Evolutionary conservation across 2,797 vertebrate genomes (phyloP), one percentile per base, ranked within the genome.

Genomic region (Lepilemur septentrionalis): DNA sequence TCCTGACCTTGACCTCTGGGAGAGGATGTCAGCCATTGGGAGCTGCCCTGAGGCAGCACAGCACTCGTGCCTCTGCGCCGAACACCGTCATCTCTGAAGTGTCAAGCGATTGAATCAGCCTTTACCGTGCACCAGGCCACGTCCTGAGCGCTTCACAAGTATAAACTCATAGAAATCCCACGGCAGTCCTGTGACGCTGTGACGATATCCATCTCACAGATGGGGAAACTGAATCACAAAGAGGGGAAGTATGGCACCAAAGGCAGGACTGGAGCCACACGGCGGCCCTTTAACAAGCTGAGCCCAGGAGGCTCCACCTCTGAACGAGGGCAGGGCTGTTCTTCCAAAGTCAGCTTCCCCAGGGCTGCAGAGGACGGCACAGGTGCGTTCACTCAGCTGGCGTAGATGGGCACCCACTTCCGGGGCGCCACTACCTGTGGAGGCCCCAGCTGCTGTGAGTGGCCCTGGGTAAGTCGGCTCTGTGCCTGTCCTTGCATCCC

Each of bases 171-270:
- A 38, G 79, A 91, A 89, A 70, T 30, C 20, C 32, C 57, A 7
- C 0, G 12, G 73, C 11, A 35, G 43, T 7, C 57, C n/a, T 7
- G 0, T 0, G 11, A 63, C 4, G 32, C 22, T 13, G 25, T 18
- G 15, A 38, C 15, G 43, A 8, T 13, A n/a, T 73, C 89, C 35
- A 32, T 57, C 20, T 80, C 69, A 30, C 28, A 41, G 73, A 52
- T 12, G 30, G 69, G 28, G 32, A 95, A 78, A 72, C 67, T 7
- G 81, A 85, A 28, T 83, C 85, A 85, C 38, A 22, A 15, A 85
- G 30, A 20, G 48, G 28, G 22, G 7, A 67, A 28, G 18, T 32
- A 22, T 30, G 4, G 14, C 4, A 3, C 43, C 43, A 0, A 1
- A 89, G 35, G 18, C 20, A 50, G 38, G 35, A 11, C 23, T 91